phyloP scores from a whole-genome alignment of 1,140 invertebrate genomes.

The Megalopta genalis region DNA sequence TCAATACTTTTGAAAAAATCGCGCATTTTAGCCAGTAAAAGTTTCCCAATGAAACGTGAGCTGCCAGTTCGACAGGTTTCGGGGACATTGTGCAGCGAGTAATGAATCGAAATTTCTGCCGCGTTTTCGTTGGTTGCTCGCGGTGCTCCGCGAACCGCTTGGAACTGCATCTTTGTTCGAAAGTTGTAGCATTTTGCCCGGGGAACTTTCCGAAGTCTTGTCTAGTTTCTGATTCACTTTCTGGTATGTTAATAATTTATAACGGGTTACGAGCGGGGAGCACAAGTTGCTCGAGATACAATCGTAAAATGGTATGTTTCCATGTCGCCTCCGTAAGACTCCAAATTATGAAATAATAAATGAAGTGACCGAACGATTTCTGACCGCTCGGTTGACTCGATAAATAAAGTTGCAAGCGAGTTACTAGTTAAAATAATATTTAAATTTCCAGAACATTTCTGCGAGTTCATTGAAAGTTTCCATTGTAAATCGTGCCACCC shows the following conservation, averaged over 20 bases:
- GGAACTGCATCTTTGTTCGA: slow-evolving; percentile 22
- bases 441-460: too few relatives aligned
- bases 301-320: not conserved
- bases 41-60: not conserved
- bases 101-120: slow-evolving; percentile 31
- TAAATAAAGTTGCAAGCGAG: too few relatives aligned
- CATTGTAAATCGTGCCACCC: not conserved
- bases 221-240: slow-evolving; percentile 26
- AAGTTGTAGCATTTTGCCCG: slow-evolving; percentile 17
- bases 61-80: not conserved
- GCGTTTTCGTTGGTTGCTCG: slow-evolving; percentile 6
- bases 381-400: too few relatives aligned
- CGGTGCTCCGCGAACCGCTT: not conserved
- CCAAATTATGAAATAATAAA: too few relatives aligned
- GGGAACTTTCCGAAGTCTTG: slow-evolving; percentile 12
- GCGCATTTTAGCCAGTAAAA: too few relatives aligned
- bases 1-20: too few relatives aligned
- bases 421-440: too few relatives aligned
- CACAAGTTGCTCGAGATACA: not conserved
- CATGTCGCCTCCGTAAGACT: not conserved
- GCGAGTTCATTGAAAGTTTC: not conserved
- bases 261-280: not conserved
- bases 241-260: not conserved
- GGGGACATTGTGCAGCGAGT: not conserved
- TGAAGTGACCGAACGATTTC: too few relatives aligned